Evolutionary conservation across 1,140 invertebrate species (phyloP), one percentile per base, ranked within the genome.

Genomic region (Anagrus nilaparvatae): DNA sequence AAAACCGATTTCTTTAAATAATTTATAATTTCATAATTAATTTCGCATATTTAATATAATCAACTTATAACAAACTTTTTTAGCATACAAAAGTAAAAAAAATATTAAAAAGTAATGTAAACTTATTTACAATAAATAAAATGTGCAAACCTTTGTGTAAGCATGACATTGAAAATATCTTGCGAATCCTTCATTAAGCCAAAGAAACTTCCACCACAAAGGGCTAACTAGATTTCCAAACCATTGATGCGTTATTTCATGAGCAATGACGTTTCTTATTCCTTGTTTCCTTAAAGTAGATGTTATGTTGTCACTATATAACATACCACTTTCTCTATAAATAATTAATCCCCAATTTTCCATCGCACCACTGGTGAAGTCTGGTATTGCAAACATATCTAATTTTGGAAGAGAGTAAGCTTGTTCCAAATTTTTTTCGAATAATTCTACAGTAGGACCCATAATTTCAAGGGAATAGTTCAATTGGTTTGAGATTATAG

Each of bases 141-240:
- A 35, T 13, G 23, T 12, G 13, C 3, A 23, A 21, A 48, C 46
- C 38, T 34, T 10, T 50, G 45, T 10, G 51, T 60, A 16, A 36
- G 59, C 17, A 60, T 53, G 30, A 54, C 82, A 82, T 50, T 81
- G 74, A 52, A 84, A 75, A 55, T 79, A 88, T 16, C 76, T 77
- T 4, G 85, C 83, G 47, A 91, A 88, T 5, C 85, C 86, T 55
- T 89, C 87, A 54, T 85, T 89, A 4, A 91, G 67, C 86, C 86
- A 90, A 0, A 88, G 55, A 59, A 87, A 83, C 20, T 75, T 75
- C 81, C 82, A 86, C 78, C 81, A 82, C 29, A 63, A 59, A 48
- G 81, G 82, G 2, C 80, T 86, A 19, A 86, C 83, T 2, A 85
- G 63, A 57, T 87, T 82, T 13, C 84, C 83, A 54, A 85, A 85